Evolutionary conservation across 2,888 invertebrate genomes (phyloP).

Genomic region (Agrotis puta): DNA sequence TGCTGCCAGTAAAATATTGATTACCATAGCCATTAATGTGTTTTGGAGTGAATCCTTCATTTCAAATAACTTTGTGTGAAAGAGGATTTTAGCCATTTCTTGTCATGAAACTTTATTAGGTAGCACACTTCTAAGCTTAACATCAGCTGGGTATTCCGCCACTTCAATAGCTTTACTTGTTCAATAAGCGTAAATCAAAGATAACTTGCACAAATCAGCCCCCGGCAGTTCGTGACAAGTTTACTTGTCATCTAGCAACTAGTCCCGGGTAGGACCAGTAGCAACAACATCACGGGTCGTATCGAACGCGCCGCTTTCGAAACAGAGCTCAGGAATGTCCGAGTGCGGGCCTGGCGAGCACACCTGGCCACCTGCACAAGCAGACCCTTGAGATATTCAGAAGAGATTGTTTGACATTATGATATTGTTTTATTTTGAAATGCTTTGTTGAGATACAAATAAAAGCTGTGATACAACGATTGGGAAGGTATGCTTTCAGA

Average conservation of each 20-base stretch:
- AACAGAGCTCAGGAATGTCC: constrained; percentile 57
- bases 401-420: constrained; percentile 18
- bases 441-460: constrained; percentile 21
- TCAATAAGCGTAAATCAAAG: not conserved
- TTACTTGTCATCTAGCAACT: not conserved
- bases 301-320: constrained; percentile 48
- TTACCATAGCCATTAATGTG: too few relatives aligned
- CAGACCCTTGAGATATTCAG: constrained; percentile 24
- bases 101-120: too few relatives aligned
- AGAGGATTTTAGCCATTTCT: too few relatives aligned
- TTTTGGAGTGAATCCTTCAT: too few relatives aligned
- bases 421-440: constrained; percentile 17
- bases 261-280: constrained; percentile 26
- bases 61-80: too few relatives aligned
- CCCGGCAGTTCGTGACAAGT: constrained; percentile 16
- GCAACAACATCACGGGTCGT: constrained; percentile 55
- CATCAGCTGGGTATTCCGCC: not conserved
- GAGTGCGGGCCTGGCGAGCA: constrained; percentile 24
- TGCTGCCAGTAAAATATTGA: too few relatives aligned
- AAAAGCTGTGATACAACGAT: not conserved
- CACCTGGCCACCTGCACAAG: constrained; percentile 62
- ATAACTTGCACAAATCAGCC: constrained; percentile 12
- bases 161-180: too few relatives aligned
- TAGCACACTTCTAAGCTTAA: not conserved
- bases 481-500: not conserved